Conservation (phyloP, 2,888 invertebrate species). For the Drosophila mayaguana region DNA sequence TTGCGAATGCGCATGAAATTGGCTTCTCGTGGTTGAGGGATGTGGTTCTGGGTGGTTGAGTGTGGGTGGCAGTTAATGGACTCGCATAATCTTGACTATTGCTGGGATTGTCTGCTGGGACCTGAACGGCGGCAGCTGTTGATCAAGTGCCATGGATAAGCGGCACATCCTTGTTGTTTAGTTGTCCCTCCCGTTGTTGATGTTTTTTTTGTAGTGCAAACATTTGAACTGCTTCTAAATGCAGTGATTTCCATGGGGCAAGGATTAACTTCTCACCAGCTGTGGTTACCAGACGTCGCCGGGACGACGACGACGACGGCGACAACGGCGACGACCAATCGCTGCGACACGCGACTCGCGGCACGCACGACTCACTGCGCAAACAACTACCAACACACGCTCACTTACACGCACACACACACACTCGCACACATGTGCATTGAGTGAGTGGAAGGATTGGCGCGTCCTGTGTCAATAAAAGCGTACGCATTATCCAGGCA, state of each 20-base stretch:
- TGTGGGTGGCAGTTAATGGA: conserved; percentile 26
- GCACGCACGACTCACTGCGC: conserved; percentile 65
- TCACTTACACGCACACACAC: conserved; percentile 4
- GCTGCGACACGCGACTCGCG: conserved; percentile 65
- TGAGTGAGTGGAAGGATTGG: conserved; percentile 62
- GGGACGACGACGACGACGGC: conserved; percentile 10
- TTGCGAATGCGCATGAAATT: conserved; percentile 49
- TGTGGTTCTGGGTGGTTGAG: not conserved
- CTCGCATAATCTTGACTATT: conserved; percentile 33
- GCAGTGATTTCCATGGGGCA: conserved; percentile 62
- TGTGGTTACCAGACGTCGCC: conserved; percentile 47
- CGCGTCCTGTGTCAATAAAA: conserved; percentile 65
- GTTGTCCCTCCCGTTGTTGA: conserved; percentile 10
- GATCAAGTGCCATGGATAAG: conserved; percentile 76
- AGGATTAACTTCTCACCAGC: conserved; percentile 73
- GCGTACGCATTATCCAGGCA: conserved; percentile 74
- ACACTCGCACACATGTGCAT: conserved; percentile 6
- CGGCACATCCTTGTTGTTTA: conserved; percentile 43
- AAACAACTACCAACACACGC: conserved; percentile 52
- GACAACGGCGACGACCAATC: conserved; percentile 22
- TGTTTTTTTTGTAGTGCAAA: conserved; percentile 48
- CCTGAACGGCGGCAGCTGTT: conserved; percentile 60
- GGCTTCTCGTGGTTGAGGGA: not conserved
- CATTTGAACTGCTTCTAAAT: conserved; percentile 50
- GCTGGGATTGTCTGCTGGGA: conserved; percentile 63